These are phyloP conservation scores for Bathynomus jamesi DNA, from an alignment of 1,140 invertebrate species.

Conservation along the genomic window DNA sequence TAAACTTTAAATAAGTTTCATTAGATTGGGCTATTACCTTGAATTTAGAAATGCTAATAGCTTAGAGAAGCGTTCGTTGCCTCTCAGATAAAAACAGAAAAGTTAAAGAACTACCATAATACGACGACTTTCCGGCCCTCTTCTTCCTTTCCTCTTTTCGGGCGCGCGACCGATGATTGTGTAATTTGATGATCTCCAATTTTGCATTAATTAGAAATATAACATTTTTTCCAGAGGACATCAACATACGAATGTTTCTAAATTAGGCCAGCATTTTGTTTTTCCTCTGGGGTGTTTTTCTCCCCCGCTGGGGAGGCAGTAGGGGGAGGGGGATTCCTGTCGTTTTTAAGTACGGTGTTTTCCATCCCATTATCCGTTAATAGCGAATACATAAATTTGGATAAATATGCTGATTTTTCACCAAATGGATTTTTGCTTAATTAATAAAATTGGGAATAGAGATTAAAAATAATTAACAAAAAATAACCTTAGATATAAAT, in stretches of 20 bases:
- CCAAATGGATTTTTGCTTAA: background rate
- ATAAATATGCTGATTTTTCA: background rate
- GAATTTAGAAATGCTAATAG: background rate
- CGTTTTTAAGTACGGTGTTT: background rate
- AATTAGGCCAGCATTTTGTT: background rate
- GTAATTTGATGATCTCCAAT: background rate
- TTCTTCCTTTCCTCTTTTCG: no score
- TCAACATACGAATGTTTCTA: background rate
- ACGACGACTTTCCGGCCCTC: background rate
- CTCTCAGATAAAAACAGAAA: background rate
- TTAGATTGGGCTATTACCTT: background rate
- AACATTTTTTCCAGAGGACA: background rate
- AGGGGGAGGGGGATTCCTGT: background rate
- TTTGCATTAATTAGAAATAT: background rate
- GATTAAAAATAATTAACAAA: background rate
- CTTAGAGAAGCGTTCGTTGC: background rate
- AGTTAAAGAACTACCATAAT: background rate
- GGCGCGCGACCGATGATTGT: background rate
- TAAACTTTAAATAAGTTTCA: slow-evolving; percentile 2
- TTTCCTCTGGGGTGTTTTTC: background rate
- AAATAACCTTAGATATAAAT: no score
- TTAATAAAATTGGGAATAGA: background rate
- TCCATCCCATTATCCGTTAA: background rate
- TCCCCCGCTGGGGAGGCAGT: background rate
- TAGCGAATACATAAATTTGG: background rate